Percentiles rank a stretch among this genome's conserved stretches.
Evolutionary conservation across 2,797 vertebrate species (phyloP).

Genomic region (Epinephelus malabaricus): DNA sequence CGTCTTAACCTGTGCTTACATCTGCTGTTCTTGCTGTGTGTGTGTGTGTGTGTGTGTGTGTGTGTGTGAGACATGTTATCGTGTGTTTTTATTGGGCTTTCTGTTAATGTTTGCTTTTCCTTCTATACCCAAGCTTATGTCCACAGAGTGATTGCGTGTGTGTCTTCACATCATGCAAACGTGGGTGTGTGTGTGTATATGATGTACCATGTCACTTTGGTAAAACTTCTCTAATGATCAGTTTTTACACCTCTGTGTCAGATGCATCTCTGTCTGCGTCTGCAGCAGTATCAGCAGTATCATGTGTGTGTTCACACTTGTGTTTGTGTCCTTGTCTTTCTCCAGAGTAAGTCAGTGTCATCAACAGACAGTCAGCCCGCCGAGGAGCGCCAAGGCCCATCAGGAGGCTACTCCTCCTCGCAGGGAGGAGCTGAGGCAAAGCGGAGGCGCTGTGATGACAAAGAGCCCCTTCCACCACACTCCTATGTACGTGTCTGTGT

Average conservation of each 20-base stretch:
- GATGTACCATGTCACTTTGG: conserved; percentile 3
- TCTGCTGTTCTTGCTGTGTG: conserved; percentile 53
- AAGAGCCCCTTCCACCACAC: conserved; percentile 85
- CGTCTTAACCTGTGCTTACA: conserved; percentile 59
- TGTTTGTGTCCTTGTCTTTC: conserved; percentile 22
- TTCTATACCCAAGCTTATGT: conserved; percentile 24
- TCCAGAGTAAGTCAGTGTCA: conserved; percentile 89
- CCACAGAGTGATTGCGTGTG: conserved; percentile 13
- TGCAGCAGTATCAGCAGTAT: not conserved
- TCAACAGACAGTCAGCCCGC: conserved; percentile 87
- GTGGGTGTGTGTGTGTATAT: conserved; percentile 20
- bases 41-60: conserved; percentile 18
- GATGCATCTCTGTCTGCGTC: not conserved
- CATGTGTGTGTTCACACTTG: not conserved
- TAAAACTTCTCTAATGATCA: not conserved
- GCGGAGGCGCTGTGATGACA: conserved; percentile 90
- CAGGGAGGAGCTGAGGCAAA: conserved; percentile 85
- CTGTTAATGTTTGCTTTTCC: conserved; percentile 17
- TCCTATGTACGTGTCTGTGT: conserved; percentile 85
- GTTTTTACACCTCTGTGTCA: not conserved
- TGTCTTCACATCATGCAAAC: conserved; percentile 14
- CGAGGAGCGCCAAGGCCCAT: conserved; percentile 83
- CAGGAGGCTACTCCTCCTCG: conserved; percentile 73
- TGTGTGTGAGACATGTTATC: conserved; percentile 16
- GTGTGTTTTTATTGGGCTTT: conserved; percentile 4